These are phyloP conservation scores for Mirounga angustirostris DNA, from an alignment of 2,113 vertebrate species.

Conservation along the genomic window DNA sequence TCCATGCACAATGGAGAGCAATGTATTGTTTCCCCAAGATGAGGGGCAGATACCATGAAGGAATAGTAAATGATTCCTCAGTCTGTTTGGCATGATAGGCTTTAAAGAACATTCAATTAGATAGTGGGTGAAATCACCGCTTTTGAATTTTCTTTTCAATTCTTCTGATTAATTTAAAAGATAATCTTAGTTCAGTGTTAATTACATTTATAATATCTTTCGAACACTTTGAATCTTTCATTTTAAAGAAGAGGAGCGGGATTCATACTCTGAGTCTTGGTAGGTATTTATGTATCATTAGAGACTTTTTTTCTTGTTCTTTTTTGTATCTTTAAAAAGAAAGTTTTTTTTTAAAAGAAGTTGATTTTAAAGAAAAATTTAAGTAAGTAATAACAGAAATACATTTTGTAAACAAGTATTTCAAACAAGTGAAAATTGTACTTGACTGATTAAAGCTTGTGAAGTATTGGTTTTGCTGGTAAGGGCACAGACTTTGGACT, in stretches of 20 bases:
- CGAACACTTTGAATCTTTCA: neutral
- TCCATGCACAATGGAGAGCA: neutral
- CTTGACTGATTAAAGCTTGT: neutral
- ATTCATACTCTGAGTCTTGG: neutral
- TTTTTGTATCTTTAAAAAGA: neutral
- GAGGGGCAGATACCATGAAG: neutral
- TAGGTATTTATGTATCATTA: neutral
- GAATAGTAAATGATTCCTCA: neutral
- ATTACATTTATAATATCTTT: neutral
- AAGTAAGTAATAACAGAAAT: neutral
- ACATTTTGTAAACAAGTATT: neutral
- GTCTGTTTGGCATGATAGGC: neutral
- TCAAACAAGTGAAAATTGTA: neutral
- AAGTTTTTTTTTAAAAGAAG: neutral
- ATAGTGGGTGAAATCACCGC: neutral
- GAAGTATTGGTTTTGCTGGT: neutral
- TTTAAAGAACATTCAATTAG: neutral
- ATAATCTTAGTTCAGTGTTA: neutral
- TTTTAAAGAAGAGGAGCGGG: neutral
- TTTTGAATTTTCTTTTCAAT: neutral
- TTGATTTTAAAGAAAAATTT: conserved; percentile 21
- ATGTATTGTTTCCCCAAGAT: neutral
- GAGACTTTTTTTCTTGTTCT: neutral
- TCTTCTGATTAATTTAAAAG: neutral
- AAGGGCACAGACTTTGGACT: neutral